Conservation (phyloP, 1,140 invertebrate species). For the Amyelois transitella region DNA sequence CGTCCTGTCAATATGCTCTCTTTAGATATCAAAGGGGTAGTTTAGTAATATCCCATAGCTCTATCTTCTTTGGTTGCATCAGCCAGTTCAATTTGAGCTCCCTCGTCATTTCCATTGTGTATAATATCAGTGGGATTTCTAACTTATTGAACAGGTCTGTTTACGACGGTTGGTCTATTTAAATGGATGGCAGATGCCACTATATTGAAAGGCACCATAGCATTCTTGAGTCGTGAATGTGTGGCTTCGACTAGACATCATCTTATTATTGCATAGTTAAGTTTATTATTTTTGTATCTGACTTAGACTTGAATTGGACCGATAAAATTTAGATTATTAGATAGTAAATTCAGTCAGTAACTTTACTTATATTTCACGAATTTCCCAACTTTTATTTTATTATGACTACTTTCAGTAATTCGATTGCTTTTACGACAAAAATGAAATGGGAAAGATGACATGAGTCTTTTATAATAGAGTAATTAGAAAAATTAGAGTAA, state of each 20-base stretch:
- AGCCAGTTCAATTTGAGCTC: neutral
- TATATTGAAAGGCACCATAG: slow-evolving; percentile 10
- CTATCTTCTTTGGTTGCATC: neutral
- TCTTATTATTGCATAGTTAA: neutral
- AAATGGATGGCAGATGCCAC: slow-evolving; percentile 12
- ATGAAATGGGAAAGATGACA: too few relatives aligned
- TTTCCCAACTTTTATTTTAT: too few relatives aligned
- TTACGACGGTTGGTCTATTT: slow-evolving; percentile 3
- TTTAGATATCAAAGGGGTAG: neutral
- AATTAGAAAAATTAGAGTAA: too few relatives aligned
- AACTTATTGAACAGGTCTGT: neutral
- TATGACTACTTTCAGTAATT: too few relatives aligned
- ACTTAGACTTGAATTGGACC: too few relatives aligned
- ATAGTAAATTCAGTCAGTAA: too few relatives aligned
- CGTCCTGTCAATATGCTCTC: neutral
- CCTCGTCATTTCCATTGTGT: neutral
- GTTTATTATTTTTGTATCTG: too few relatives aligned
- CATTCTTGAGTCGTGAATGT: neutral
- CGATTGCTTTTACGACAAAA: too few relatives aligned
- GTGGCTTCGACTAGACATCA: neutral
- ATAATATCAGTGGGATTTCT: neutral
- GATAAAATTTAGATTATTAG: too few relatives aligned
- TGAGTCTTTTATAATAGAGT: too few relatives aligned
- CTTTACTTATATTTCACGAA: too few relatives aligned
- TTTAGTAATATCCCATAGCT: neutral